These are phyloP conservation scores for Poeciliopsis gracilis DNA, from an alignment of 2,797 vertebrate species.

Conservation along the genomic window DNA sequence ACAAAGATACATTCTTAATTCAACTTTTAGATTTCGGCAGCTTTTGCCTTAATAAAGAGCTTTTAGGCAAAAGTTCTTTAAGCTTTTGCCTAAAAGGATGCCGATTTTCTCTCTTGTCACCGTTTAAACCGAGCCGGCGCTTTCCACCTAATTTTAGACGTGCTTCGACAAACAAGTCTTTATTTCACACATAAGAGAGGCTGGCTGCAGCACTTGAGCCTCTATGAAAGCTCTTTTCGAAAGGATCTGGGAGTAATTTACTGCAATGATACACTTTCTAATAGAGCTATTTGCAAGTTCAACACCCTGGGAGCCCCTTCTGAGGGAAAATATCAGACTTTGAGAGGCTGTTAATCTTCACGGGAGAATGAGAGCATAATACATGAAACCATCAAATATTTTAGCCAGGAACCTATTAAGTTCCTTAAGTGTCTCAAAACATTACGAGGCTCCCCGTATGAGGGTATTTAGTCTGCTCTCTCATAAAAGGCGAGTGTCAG, in stretches of 20 bases:
- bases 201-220: slow-evolving; percentile 39
- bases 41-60: too few species aligned
- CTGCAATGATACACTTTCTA: slow-evolving; percentile 62
- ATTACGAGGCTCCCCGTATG: slow-evolving; percentile 55
- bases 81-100: slow-evolving; percentile 9
- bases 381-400: slow-evolving; percentile 72
- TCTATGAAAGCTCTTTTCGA: slow-evolving; percentile 43
- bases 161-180: slow-evolving; percentile 30
- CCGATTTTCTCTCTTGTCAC: slow-evolving; percentile 9
- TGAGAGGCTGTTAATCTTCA: slow-evolving; percentile 70
- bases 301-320: slow-evolving; percentile 53
- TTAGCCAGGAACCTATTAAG: slow-evolving; percentile 62
- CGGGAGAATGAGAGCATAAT: slow-evolving; percentile 63
- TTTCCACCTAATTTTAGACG: slow-evolving; percentile 24
- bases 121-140: background rate
- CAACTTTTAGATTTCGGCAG: background rate
- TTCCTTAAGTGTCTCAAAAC: slow-evolving; percentile 63
- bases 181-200: slow-evolving; percentile 23
- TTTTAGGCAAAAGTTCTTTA: background rate
- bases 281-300: slow-evolving; percentile 64
- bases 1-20: background rate
- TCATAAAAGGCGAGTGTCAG: slow-evolving; percentile 21
- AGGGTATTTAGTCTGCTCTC: slow-evolving; percentile 33
- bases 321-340: slow-evolving; percentile 61
- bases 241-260: slow-evolving; percentile 52